Conservation (phyloP, 2,888 invertebrate genomes). For the Temnothorax ravouxi region DNA sequence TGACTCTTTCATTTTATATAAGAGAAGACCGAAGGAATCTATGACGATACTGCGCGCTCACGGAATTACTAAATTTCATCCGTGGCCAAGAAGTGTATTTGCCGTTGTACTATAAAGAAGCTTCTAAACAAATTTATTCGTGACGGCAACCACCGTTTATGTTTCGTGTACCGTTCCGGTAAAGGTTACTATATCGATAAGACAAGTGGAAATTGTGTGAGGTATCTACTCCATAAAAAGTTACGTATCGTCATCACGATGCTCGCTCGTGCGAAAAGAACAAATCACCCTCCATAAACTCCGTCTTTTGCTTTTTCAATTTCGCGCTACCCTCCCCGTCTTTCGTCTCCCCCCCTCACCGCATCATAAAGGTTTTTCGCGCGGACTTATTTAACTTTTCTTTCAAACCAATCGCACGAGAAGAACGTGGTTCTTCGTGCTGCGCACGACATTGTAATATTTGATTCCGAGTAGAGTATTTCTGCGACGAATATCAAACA, state of each 20-base stretch:
- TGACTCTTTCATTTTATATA: neutral
- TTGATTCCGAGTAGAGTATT: neutral
- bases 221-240: constrained; percentile 27
- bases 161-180: neutral
- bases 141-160: neutral
- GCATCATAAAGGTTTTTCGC: constrained; percentile 1
- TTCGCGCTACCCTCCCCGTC: neutral
- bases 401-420: neutral
- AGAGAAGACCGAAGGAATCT: neutral
- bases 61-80: constrained; percentile 2
- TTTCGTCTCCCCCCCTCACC: neutral
- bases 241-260: constrained; percentile 30
- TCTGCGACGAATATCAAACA: neutral
- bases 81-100: neutral
- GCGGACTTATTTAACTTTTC: constrained; percentile 15
- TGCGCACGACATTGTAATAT: neutral
- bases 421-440: neutral
- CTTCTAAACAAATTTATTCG: constrained; percentile 32
- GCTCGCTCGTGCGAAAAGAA: constrained; percentile 2
- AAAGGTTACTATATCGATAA: constrained; percentile 35
- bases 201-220: constrained; percentile 38
- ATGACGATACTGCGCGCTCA: neutral
- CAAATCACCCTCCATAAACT: constrained; percentile 30
- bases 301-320: constrained; percentile 29
- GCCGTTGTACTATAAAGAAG: neutral